Evolutionary conservation across 1,140 invertebrate genomes (phyloP).

Genomic region (Drosophila takahashii): DNA sequence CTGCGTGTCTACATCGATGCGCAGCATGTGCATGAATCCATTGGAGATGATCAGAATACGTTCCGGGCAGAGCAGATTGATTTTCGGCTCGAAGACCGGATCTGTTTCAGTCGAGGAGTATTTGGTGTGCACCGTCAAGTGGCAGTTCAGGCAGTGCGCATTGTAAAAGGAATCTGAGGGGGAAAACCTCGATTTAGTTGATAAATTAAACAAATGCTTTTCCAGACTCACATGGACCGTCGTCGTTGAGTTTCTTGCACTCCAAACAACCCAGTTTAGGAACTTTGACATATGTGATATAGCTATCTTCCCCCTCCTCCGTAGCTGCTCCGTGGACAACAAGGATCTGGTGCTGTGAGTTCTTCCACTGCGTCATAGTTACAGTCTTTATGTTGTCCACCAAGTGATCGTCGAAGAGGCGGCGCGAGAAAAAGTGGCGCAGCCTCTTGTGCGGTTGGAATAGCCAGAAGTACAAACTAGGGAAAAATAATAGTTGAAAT

Average conservation of each 20-base stretch:
- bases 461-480: constrained; percentile 81
- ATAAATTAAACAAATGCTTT: not conserved
- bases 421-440: constrained; percentile 81
- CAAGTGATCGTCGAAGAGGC: constrained; percentile 86
- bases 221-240: constrained; percentile 67
- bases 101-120: constrained; percentile 81
- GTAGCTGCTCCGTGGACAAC: constrained; percentile 86
- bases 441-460: constrained; percentile 80
- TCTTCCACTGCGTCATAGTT: constrained; percentile 87
- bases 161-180: constrained; percentile 74
- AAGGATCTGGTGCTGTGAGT: constrained; percentile 86
- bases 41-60: constrained; percentile 80
- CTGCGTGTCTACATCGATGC: constrained; percentile 74
- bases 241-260: constrained; percentile 80
- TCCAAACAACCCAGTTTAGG: constrained; percentile 84
- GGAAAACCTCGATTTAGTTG: too few relatives aligned
- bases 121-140: constrained; percentile 84
- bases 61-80: constrained; percentile 81
- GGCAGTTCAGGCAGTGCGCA: constrained; percentile 80
- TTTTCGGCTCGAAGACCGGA: constrained; percentile 73
- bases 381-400: constrained; percentile 87
- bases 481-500: not conserved
- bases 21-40: constrained; percentile 83
- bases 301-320: constrained; percentile 83
- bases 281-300: constrained; percentile 84